Evolutionary conservation across 2,888 invertebrate genomes (phyloP).

Genomic region (Tetranychus piercei): DNA sequence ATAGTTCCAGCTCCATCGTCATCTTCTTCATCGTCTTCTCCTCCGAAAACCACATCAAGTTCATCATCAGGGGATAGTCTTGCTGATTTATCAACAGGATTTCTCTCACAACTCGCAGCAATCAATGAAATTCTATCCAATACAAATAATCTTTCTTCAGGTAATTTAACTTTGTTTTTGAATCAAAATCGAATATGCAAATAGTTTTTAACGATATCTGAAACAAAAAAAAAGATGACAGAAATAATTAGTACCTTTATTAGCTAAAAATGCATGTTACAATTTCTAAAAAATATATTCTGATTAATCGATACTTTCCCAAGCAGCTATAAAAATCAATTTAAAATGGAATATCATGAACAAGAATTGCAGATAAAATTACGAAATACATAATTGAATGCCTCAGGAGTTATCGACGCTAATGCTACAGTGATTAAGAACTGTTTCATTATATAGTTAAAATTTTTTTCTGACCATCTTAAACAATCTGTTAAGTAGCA

Average conservation of each 20-base stretch:
- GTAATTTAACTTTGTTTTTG: background rate
- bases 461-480: too few relatives aligned
- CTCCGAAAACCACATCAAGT: background rate
- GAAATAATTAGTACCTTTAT: too few relatives aligned
- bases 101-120: background rate
- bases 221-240: too few relatives aligned
- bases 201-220: background rate
- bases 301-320: too few relatives aligned
- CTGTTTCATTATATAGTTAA: too few relatives aligned
- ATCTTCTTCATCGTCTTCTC: background rate
- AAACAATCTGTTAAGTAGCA: too few relatives aligned
- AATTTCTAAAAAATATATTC: too few relatives aligned
- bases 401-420: too few relatives aligned
- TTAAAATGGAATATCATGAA: too few relatives aligned
- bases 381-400: background rate
- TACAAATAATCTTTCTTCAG: background rate
- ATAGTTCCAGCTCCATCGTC: constrained; percentile 8
- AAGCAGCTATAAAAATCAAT: too few relatives aligned
- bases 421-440: too few relatives aligned
- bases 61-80: background rate
- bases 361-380: background rate
- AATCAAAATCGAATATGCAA: background rate
- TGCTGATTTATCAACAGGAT: constrained; percentile 4
- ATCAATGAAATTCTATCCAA: constrained; percentile 5
- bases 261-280: too few relatives aligned